Conservation (phyloP, 2,113 vertebrate genomes). For the Dinomys branickii region DNA sequence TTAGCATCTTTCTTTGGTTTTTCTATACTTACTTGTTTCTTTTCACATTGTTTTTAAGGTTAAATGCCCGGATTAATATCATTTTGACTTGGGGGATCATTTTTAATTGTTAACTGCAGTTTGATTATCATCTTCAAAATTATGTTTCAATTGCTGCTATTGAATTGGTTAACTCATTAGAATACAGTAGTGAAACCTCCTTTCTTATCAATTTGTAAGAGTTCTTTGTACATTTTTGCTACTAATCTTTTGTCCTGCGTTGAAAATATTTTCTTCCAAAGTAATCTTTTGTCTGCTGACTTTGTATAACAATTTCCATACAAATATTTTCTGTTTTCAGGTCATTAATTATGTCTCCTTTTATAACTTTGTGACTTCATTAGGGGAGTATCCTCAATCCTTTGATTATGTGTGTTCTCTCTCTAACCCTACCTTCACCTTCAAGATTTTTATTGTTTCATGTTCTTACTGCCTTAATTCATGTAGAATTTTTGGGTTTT, state of each 20-base stretch:
- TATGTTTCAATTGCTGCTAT: neutral
- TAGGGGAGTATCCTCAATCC: neutral
- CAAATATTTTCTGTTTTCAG: neutral
- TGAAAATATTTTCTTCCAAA: conserved; percentile 7
- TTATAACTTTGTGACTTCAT: neutral
- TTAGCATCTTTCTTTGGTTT: conserved; percentile 74
- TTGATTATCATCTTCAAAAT: conserved; percentile 34
- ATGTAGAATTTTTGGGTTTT: neutral
- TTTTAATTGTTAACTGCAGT: conserved; percentile 59
- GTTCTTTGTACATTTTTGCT: neutral
- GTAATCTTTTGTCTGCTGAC: neutral
- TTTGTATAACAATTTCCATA: conserved; percentile 22
- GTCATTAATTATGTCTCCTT: neutral
- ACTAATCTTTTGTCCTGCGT: neutral
- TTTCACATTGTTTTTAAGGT: conserved; percentile 80
- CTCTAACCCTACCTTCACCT: neutral
- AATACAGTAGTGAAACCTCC: neutral
- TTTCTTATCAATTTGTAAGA: neutral
- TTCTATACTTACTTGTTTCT: conserved; percentile 79
- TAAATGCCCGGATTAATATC: conserved; percentile 85
- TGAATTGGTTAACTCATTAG: conserved; percentile 58
- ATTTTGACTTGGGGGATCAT: conserved; percentile 66
- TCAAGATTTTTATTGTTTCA: neutral
- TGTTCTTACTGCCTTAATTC: conserved; percentile 9
- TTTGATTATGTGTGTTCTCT: neutral